Evolutionary conservation across 2,797 vertebrate genomes (phyloP), one percentile per base, ranked within the genome.

Genomic region (Ctenopoma kingsleyae): DNA sequence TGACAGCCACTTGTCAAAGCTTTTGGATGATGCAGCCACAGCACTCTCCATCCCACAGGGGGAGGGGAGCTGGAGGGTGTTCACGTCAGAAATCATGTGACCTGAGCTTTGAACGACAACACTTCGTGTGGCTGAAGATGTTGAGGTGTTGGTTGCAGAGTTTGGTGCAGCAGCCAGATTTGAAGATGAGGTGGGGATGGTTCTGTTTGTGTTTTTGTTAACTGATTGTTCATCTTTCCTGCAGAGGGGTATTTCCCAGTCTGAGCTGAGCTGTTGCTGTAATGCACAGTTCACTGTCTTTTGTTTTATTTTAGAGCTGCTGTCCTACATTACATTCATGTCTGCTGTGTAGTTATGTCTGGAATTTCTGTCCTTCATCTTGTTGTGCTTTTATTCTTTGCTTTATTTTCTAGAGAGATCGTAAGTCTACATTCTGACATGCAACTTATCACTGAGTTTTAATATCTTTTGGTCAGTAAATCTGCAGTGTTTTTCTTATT

Each of bases 1-100:
- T 83, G 85, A 82, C 83, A 84, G 89, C 36, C 67, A 54, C 80
- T 82, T 83, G 89, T 88, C 90, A 89, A 69, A 76, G 76, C 76
- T 78, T 35, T 44, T 40, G 54, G 74, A 73, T 40, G 75, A 68
- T 75, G 80, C 80, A 74, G 78, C 60, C 48, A 35, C 74, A 79
- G 70, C 76, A 80, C 36, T 83, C 58, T 70, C 51, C 22, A 16
- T 82, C 82, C 67, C 44, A 6, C 1, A 2, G 49, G 47, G 41
- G n/a, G 30, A 19, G n/a, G 23, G 22, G n/a, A 20, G 11, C 7
- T 11, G 3, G 41, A 44, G 32, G 9, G 7, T 11, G 27, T 15
- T 51, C 16, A 60, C 61, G 51, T 82, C 72, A 79, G 23, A 62
- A 44, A 43, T 19, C 76, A 78, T 8, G 43, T 81, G 78, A 77